Percentiles rank a stretch among this genome's conserved stretches.
Conservation (phyloP, 2,797 vertebrate genomes). For the Lacerta agilis region DNA sequence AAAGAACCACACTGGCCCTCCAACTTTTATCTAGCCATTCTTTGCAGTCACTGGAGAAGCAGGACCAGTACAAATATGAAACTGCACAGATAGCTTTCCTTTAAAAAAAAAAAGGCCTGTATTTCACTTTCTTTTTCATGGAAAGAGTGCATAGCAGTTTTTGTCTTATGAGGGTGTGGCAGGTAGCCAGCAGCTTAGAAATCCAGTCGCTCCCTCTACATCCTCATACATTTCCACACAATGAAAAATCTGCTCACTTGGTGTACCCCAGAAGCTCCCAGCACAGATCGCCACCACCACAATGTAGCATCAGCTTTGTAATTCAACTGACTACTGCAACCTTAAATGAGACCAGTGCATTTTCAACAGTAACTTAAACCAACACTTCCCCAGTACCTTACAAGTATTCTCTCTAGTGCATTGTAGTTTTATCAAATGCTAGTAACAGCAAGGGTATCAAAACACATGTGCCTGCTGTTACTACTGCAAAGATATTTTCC, state of each 20-base stretch:
- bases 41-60: slow-evolving; percentile 37
- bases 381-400: slow-evolving; percentile 58
- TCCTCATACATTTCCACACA: slow-evolving; percentile 36
- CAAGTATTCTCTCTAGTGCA: slow-evolving; percentile 76
- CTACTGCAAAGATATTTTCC: slow-evolving; percentile 59
- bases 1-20: slow-evolving; percentile 41
- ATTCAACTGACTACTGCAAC: slow-evolving; percentile 62
- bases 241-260: slow-evolving; percentile 43
- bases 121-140: slow-evolving; percentile 29
- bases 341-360: slow-evolving; percentile 66
- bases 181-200: slow-evolving; percentile 44
- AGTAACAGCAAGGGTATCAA: slow-evolving; percentile 75
- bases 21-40: slow-evolving; percentile 37
- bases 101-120: slow-evolving; percentile 23
- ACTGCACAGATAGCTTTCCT: slow-evolving; percentile 37
- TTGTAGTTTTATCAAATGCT: slow-evolving; percentile 73
- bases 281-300: slow-evolving; percentile 44
- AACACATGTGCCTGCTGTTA: slow-evolving; percentile 66
- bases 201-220: slow-evolving; percentile 24
- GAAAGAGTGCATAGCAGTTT: slow-evolving; percentile 53
- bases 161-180: slow-evolving; percentile 45
- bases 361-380: slow-evolving; percentile 60
- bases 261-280: slow-evolving; percentile 40
- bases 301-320: slow-evolving; percentile 51
- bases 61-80: slow-evolving; percentile 36